These are phyloP conservation scores for Lophius americanus DNA, from an alignment of 2,797 vertebrate species.

Conservation along the genomic window DNA sequence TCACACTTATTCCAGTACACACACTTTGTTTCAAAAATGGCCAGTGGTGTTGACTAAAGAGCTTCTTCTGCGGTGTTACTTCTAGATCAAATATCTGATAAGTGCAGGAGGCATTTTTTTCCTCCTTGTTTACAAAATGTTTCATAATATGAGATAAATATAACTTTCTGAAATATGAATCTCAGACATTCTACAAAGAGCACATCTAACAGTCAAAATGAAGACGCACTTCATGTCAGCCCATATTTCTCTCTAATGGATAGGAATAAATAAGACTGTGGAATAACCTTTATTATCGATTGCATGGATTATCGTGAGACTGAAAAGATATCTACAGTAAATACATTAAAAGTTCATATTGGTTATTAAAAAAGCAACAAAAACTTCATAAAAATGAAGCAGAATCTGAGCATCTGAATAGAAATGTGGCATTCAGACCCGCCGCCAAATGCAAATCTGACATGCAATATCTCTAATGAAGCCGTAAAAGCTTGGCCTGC, in stretches of 20 bases:
- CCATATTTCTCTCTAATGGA: constrained; percentile 64
- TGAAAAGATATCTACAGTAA: constrained; percentile 57
- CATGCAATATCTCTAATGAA: constrained; percentile 71
- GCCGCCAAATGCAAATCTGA: constrained; percentile 53
- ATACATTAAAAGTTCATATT: constrained; percentile 16
- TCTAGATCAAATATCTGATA: constrained; percentile 66
- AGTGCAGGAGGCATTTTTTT: constrained; percentile 2
- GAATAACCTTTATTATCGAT: constrained; percentile 67
- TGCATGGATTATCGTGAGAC: constrained; percentile 63
- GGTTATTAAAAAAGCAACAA: constrained; percentile 13
- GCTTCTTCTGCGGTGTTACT: constrained; percentile 53
- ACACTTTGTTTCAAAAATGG: constrained; percentile 70
- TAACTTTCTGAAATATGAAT: constrained; percentile 30
- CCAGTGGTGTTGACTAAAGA: constrained; percentile 67
- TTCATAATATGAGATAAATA: constrained; percentile 20
- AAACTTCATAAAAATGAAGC: constrained; percentile 39
- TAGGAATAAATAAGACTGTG: constrained; percentile 60
- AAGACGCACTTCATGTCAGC: constrained; percentile 39
- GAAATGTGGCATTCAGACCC: constrained; percentile 29
- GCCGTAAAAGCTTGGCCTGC: constrained; percentile 71
- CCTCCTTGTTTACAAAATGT: constrained; percentile 19
- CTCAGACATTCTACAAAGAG: constrained; percentile 19
- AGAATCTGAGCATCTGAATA: constrained; percentile 31
- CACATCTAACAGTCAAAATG: constrained; percentile 16
- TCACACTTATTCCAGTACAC: constrained; percentile 67